These are phyloP conservation scores for Periphyllus acericola DNA, from an alignment of 2,888 invertebrate genomes.

Conservation along the genomic window DNA sequence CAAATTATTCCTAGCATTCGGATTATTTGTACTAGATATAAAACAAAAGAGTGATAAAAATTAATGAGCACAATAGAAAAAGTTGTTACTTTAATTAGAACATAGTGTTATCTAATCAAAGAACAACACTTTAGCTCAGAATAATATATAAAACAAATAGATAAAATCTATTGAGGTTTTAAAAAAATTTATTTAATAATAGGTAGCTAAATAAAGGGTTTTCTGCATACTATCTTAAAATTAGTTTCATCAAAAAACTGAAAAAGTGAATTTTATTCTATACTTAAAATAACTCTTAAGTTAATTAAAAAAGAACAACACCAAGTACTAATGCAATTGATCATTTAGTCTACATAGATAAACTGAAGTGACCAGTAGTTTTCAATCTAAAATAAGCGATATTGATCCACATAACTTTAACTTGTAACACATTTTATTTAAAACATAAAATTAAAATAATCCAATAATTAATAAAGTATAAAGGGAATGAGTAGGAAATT, in stretches of 20 bases:
- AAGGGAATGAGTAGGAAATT: conserved; percentile 51
- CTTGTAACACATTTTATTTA: conserved; percentile 17
- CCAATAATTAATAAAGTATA: conserved; percentile 15
- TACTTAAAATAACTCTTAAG: not conserved
- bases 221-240: not conserved
- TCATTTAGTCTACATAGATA: conserved; percentile 11
- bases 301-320: conserved; percentile 13
- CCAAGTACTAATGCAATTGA: not conserved
- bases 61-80: not conserved
- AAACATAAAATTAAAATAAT: conserved; percentile 14
- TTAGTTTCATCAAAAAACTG: not conserved
- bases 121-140: not conserved
- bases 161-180: not conserved
- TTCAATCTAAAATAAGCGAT: not conserved
- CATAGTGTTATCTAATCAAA: not conserved
- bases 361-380: not conserved
- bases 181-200: not conserved
- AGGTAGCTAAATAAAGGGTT: not conserved
- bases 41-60: not conserved
- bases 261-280: not conserved
- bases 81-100: not conserved
- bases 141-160: not conserved
- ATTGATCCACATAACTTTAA: not conserved
- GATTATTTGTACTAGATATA: conserved; percentile 11
- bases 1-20: conserved; percentile 8